Base-by-base conservation (phyloP, 2,113 vertebrate genomes). In the Colossoma macropomum region DNA sequence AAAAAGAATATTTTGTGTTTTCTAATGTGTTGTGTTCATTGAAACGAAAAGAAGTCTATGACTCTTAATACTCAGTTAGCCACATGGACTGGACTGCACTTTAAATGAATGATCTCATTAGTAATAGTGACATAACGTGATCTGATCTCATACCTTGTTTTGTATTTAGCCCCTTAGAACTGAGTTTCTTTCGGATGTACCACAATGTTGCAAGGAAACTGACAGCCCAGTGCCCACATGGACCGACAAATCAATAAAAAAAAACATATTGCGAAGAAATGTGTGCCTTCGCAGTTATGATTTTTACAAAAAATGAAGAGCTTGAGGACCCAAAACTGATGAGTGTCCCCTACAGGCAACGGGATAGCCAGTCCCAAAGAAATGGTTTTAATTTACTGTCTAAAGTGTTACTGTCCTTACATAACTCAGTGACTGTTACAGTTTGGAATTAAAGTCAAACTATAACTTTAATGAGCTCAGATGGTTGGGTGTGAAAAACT, bases 71-170 rank as follows among this genome's bases (percentile, higher is more conserved):
- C 89, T 90, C 80, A 78, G 77, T 89, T 88, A 90, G 87, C 82
- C 86, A 89, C 82, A 89, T 91, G 87, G 88, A 91, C 81, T 88
- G 90, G 79, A 92, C 87, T 91, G 87, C 85, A 82, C 91, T 91
- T 85, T 92, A 92, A 88, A 84, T 88, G 59, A 88, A 84, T 86
- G 85, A 88, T 56, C 63, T 84, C 72, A 70, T 75, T 86, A 80
- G 56, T 76, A 80, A 68, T 81, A 80, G 30, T 68, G n/a, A 63
- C 62, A 74, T 68, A 17, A 77, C 71, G 88, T 83, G 86, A 88
- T 84, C 10, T 76, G 66, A 81, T 84, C 60, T 77, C 80, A 65
- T 84, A 85, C 38, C 65, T 68, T 85, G 19, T 81, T 89, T 86
- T 86, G 73, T 54, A 83, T 87, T 90, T 86, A 87, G 87, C 84